phyloP scores from a whole-genome alignment of 92 coral and sea anemone genomes.

The Epizoanthus ramosus region DNA sequence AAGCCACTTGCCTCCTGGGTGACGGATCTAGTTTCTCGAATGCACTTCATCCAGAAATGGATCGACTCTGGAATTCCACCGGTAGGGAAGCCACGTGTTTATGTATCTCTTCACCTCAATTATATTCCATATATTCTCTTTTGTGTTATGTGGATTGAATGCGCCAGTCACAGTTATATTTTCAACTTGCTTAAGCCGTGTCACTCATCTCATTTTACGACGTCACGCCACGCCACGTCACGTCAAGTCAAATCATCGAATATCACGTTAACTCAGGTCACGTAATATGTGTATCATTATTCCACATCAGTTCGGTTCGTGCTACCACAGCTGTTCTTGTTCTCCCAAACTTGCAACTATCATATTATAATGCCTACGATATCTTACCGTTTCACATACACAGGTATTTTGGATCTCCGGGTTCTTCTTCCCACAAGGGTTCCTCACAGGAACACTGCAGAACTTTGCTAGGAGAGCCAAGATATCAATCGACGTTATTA shows the following conservation, averaged over 20 bases:
- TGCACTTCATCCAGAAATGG: slow-evolving; percentile 95
- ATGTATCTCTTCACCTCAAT: not conserved
- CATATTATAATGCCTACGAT: not conserved
- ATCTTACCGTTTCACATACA: slow-evolving; percentile 6
- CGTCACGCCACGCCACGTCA: too few relatives aligned
- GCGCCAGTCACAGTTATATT: too few relatives aligned
- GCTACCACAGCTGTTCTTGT: too few relatives aligned
- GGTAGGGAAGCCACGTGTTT: slow-evolving; percentile 54
- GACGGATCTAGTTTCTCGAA: slow-evolving; percentile 89
- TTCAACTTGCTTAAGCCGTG: too few relatives aligned
- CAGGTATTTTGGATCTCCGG: slow-evolving; percentile 99
- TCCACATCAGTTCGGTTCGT: too few relatives aligned
- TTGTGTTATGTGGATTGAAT: too few relatives aligned
- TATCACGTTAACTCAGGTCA: too few relatives aligned
- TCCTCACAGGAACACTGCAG: slow-evolving; percentile 96
- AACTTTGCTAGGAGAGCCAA: slow-evolving; percentile 93
- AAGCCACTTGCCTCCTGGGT: slow-evolving; percentile 99
- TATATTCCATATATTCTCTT: not conserved
- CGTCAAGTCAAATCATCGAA: too few relatives aligned
- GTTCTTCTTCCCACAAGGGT: slow-evolving; percentile 99
- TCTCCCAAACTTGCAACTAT: not conserved
- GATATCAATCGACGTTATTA: slow-evolving; percentile 93
- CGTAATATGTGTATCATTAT: too few relatives aligned
- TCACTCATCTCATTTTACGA: too few relatives aligned
- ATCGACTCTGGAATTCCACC: slow-evolving; percentile 94